Evolutionary conservation across 2,888 invertebrate genomes (phyloP), one percentile per base, ranked within the genome.

Genomic region (Cheilosia grossa): DNA sequence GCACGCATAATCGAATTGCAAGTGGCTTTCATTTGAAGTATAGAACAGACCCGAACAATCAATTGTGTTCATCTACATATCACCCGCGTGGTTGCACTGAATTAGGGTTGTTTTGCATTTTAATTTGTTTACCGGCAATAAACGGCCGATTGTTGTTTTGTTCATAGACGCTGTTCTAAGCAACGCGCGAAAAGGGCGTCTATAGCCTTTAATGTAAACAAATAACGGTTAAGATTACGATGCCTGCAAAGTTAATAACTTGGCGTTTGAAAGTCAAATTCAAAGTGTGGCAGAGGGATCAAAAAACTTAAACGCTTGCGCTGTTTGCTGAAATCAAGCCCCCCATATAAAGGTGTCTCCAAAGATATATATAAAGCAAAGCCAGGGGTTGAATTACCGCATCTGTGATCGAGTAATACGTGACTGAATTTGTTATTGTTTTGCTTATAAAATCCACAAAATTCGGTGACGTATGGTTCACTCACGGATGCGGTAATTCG

Each of bases 71-170:
- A 42, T 42, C 49, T n/a, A 19, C 54, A 47, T 27, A 53, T 19
- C 21, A 19, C 6, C 19, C 37, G 7, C 17, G 2, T 19, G 17
- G 2, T 19, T 78, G n/a, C n/a, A 33, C 47, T 6, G 40, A 42
- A 24, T 15, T 24, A 21, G 59, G 59, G 66, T 56, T 53, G 70
- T 72, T 72, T 64, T 51, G 79, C 58, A 66, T 70, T 56, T 64
- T 40, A 79, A 64, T 59, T 80, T 80, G 80, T 80, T 80, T 80
- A 80, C 61, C 10, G 15, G 10, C 47, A 30, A 53, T 80, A 80
- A 80, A 80, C 80, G 66, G 13, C 2, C 19, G 24, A 3, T 9
- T 1, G 51, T n/a, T 10, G 17, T 51, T 19, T 40, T 30, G 21
- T 51, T 17, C 27, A 4, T 13, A 27, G 4, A 17, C 51, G n/a